Base-by-base conservation (phyloP, 35 echinoderm and acorn worm genomes). In the Acanthaster planci region DNA sequence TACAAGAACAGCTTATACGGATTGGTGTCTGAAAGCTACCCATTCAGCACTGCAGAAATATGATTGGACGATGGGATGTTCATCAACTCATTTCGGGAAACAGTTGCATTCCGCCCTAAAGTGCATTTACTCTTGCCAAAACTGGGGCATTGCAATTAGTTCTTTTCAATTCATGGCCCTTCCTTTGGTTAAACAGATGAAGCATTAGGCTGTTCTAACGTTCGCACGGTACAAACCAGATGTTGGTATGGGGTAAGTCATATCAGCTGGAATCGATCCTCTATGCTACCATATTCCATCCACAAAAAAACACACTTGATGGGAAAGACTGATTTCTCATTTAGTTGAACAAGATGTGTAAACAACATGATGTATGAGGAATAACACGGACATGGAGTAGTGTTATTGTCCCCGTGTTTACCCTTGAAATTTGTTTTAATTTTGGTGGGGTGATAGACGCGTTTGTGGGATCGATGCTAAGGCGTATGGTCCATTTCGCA, bases 331-430 rank as follows among this genome's bases (percentile, higher is more conserved):
- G 64, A 72, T 72, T 26, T 29, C 64, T 72, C 64, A 72, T 72
- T 72, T 72, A 72, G 64, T 10, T 10, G 64, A 72, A 72, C 64
- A 72, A 72, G 64, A 72, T 72, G 64, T 26, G 64, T 72, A 21
- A 72, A 72, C 64, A 72, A 72, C 64, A 72, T 72, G 64, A 72
- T 72, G 64, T 7, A 72, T 72, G 64, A 34, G 64, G 64, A 72
- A 72, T 29, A 72, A 72, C 64, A 72, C 64, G 14, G 64, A 14
- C 34, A 31, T 10, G 23, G 64, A 72, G 64, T 72, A 26, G 64
- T 72, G 64, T 72, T 34, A 72, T 72, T 72, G 64, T 72, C 30
- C 64, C 26, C 22, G 30, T 72, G 64, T 72, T 72, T 72, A 72
- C 64, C 5, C 64, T 72, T 26, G 64, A 72, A 47, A 72, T 72